Evolutionary conservation across 37 sponge, comb jelly and placozoan species (phyloP), one percentile per base, ranked within the genome.

Genomic region (Beroe forskalii): DNA sequence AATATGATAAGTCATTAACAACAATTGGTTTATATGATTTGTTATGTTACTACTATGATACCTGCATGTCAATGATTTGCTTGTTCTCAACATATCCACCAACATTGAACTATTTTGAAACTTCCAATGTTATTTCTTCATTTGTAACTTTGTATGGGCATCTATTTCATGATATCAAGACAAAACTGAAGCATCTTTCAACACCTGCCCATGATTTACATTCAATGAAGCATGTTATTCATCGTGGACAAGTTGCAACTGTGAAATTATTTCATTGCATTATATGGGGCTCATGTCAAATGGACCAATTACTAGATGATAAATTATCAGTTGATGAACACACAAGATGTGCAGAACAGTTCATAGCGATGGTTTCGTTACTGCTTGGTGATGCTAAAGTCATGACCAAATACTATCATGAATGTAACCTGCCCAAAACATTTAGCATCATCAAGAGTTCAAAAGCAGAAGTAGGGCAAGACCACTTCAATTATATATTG

Each of bases 1-100:
- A 80, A 43, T 80, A 44, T 80, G 86, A 80, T 44, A 14, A 1
- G 3, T 14, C 55, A 12, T 25, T 30, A 38, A 80, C 86, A 42
- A 80, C 86, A 27, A 80, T 80, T 44, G 86, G 86, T 23, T 48
- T 80, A 3, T 80, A 80, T 80, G 86, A 80, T 41, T 80, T 80
- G 55, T 38, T 80, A 23, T 80, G 55, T 24, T 80, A 43, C 48
- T 80, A 44, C 30, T 80, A 44, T 44, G 86, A 80, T 23, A 80
- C 86, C n/a, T 80, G 86, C 22, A 80, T 80, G 86, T 80, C 86
- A 44, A 12, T 80, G 3, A 25, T 80, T 4, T 80, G 86, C 55
- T 24, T 80, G 55, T 44, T 80, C 42, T 41, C 44, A 37, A 80
- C 86, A 1, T 80, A 80, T 27, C 86, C 86, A n/a, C 86, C 86